These are phyloP conservation scores for Tadarida brasiliensis DNA, from an alignment of 2,797 vertebrate genomes.

Conservation along the genomic window DNA sequence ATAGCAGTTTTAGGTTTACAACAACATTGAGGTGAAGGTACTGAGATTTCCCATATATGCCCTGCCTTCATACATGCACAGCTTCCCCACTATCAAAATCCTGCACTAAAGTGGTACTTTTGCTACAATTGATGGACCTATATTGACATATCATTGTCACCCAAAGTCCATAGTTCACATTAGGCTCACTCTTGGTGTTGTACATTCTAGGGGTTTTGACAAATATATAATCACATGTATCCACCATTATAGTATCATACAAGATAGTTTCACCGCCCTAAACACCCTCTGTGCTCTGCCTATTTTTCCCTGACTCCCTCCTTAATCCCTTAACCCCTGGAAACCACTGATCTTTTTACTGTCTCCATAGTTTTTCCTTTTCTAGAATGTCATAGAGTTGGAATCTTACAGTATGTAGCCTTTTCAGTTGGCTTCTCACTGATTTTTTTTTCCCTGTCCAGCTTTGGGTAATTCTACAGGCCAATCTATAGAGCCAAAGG, in stretches of 20 bases:
- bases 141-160: neutral
- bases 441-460: neutral
- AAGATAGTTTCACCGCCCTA: neutral
- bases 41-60: neutral
- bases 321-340: neutral
- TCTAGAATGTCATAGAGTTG: neutral
- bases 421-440: conserved; percentile 1
- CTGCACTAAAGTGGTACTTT: neutral
- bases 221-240: neutral
- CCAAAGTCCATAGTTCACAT: neutral
- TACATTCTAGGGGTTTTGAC: neutral
- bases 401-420: neutral
- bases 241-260: too few relatives aligned
- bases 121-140: neutral
- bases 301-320: neutral
- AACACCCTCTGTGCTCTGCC: neutral
- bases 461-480: neutral
- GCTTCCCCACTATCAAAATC: neutral
- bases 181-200: neutral
- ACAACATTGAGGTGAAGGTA: neutral
- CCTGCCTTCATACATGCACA: too few relatives aligned
- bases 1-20: neutral
- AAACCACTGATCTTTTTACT: neutral
- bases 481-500: neutral
- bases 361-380: neutral